Evolutionary conservation across 2,888 invertebrate species (phyloP), one percentile per base, ranked within the genome.

Genomic region (Smittia aterrima): DNA sequence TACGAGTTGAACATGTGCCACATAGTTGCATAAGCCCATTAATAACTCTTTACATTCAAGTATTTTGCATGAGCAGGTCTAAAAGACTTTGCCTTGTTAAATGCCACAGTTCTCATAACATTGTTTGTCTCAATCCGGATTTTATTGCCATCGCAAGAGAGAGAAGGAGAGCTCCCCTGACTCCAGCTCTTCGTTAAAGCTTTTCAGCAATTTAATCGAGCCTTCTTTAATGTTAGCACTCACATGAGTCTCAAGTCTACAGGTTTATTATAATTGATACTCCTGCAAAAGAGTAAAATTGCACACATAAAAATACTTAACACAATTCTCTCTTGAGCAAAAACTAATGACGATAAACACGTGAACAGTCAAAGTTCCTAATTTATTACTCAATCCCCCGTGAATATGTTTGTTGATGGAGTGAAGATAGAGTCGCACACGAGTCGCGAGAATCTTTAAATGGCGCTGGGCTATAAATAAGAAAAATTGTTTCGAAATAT

Each of bases 331-430:
- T n/a, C n/a, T n/a, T n/a, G n/a, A n/a, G n/a, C 47, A 47, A 47
- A 38, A 38, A 38, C 4, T 47, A 11, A 16, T 16, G n/a, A n/a
- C n/a, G n/a, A n/a, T 47, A 7, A 20, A 58, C 16, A 64, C 22
- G 27, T 27, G 66, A 66, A 66, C 66, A 66, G 66, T 66, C 32
- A 66, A 38, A 66, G 32, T 66, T 66, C 32, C 4, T 66, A 66
- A 66, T 66, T 66, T 66, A 64, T 66, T 66, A 13, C 66, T 40
- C 66, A 64, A 64, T 64, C 58, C 4, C 58, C 58, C 58, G 64
- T 64, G 64, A 64, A 64, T 27, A 58, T 58, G 20, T 64, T 64
- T 64, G 64, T 64, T 64, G 64, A 64, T 64, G 64, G 64, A 64
- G 22, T 3, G 20, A 16, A 58, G 58, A 58, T 58, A 47, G 2